Evolutionary conservation across 2,888 invertebrate species (phyloP).

Genomic region (Siphlonurus alternatus): DNA sequence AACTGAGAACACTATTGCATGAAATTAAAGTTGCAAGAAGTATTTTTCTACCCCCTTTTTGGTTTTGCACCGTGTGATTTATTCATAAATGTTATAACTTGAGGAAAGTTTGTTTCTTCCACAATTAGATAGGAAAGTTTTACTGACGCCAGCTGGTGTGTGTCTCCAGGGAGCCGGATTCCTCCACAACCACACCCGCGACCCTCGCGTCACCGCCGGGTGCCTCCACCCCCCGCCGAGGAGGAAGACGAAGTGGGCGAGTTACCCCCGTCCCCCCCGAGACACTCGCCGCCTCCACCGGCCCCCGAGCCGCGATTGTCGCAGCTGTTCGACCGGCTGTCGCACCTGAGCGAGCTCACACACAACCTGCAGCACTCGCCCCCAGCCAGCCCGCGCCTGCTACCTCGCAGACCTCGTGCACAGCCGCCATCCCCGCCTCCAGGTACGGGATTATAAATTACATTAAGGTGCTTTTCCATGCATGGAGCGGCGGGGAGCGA

Average conservation of each 20-base stretch:
- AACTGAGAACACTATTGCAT: too few species aligned
- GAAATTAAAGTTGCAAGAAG: too few species aligned
- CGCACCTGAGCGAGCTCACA: slow-evolving; percentile 51
- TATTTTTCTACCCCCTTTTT: too few species aligned
- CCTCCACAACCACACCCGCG: not conserved
- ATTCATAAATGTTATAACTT: too few species aligned
- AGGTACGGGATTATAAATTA: slow-evolving; percentile 16
- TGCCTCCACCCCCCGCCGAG: not conserved
- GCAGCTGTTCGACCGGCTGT: slow-evolving; percentile 67
- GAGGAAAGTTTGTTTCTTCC: too few species aligned
- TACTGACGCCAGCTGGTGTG: too few species aligned
- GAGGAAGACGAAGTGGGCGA: not conserved
- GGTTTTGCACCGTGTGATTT: too few species aligned
- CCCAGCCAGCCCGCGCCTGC: slow-evolving; percentile 52
- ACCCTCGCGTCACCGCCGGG: not conserved
- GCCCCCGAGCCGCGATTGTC: slow-evolving; percentile 50
- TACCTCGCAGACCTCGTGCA: slow-evolving; percentile 7
- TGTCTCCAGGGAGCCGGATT: not conserved
- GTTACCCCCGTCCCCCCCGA: not conserved
- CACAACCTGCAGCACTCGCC: slow-evolving; percentile 37
- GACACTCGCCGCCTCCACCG: slow-evolving; percentile 1
- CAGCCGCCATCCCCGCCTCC: slow-evolving; percentile 17
- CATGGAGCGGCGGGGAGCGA: too few species aligned
- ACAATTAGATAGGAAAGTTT: too few species aligned
- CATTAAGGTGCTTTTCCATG: too few species aligned